Evolutionary conservation across 2,888 invertebrate species (phyloP).

Genomic region (Halictus ligatus): DNA sequence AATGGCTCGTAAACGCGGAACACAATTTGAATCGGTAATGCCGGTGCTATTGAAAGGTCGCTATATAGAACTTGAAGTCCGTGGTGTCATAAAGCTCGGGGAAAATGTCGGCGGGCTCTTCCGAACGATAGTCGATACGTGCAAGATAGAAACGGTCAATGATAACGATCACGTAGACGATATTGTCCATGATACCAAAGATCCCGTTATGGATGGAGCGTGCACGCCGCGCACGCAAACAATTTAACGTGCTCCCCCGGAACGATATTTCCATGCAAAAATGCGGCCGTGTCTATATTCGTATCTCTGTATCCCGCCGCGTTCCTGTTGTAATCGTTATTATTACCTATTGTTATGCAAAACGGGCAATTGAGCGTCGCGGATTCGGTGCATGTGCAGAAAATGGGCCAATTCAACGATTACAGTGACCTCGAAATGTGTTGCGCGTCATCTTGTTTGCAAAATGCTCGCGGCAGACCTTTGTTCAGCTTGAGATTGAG

Average conservation of each 20-base stretch:
- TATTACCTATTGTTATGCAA: conserved; percentile 2
- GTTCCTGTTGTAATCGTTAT: not conserved
- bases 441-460: not conserved
- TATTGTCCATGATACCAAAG: conserved; percentile 21
- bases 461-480: not conserved
- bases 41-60: conserved; percentile 74
- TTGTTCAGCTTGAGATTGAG: not conserved
- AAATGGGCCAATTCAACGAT: not conserved
- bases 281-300: not conserved
- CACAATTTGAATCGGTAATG: conserved; percentile 77
- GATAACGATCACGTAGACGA: conserved; percentile 36
- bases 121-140: conserved; percentile 33
- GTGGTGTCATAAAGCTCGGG: conserved; percentile 64
- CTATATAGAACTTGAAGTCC: conserved; percentile 68
- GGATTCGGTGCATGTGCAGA: not conserved
- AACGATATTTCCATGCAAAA: not conserved
- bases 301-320: not conserved
- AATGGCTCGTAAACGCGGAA: conserved; percentile 75
- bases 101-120: conserved; percentile 55
- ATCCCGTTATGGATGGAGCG: conserved; percentile 20
- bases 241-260: not conserved
- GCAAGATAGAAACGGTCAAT: conserved; percentile 25
- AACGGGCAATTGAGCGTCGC: not conserved
- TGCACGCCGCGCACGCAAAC: not conserved
- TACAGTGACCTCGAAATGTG: not conserved